phyloP scores from a whole-genome alignment of 1,140 invertebrate species.

The Belonocnema kinseyi region DNA sequence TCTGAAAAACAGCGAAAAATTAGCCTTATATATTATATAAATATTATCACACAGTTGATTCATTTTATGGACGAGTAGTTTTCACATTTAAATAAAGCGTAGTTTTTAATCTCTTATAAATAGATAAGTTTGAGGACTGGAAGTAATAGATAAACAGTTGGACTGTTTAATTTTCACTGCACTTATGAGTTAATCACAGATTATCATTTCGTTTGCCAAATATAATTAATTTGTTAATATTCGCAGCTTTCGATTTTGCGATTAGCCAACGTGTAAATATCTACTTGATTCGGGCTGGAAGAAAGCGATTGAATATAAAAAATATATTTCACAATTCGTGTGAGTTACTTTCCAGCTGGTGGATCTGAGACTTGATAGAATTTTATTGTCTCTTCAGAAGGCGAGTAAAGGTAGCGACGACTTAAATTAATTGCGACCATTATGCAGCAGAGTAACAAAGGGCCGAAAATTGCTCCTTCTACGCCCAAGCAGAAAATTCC shows the following conservation, averaged over 20 bases:
- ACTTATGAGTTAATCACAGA: too few species aligned
- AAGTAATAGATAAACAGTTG: neutral
- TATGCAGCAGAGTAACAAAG: constrained; percentile 91
- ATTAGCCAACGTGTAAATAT: neutral
- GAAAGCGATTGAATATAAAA: constrained; percentile 1
- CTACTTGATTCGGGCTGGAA: constrained; percentile 4
- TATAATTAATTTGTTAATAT: neutral
- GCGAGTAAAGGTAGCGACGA: constrained; percentile 75
- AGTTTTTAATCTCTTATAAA: neutral
- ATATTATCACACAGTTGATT: neutral
- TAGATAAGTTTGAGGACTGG: neutral
- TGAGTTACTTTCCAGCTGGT: constrained; percentile 51
- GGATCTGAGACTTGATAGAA: constrained; percentile 67
- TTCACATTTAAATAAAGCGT: neutral
- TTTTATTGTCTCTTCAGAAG: constrained; percentile 71
- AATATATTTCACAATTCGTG: neutral
- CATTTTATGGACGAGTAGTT: neutral
- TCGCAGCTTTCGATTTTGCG: neutral
- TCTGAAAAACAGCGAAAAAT: neutral
- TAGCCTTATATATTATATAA: neutral
- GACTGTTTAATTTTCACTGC: too few species aligned
- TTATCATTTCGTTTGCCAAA: too few species aligned
- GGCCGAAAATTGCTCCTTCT: constrained; percentile 97
- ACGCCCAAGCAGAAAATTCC: constrained; percentile 97
- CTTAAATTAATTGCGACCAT: constrained; percentile 88